Base-by-base conservation (phyloP, 2,888 invertebrate species). In the Ametastegia equiseti region DNA sequence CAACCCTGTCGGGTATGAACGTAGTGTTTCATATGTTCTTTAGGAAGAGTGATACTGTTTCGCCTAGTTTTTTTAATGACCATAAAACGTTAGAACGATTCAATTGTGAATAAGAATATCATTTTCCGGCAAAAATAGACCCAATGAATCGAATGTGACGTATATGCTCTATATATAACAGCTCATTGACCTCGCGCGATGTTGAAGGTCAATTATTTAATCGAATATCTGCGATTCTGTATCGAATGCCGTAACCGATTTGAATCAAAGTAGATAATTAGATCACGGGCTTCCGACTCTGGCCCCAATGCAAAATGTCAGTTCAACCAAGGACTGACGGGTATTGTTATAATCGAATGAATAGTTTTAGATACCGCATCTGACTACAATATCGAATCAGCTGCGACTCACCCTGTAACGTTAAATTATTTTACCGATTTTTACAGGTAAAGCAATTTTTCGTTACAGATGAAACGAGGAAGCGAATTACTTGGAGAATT, bases 191-290 rank as follows among this genome's bases (percentile, higher is more conserved):
- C 71, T 71, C 9, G 42, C 7, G 15, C 13, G 7, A 36, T 71
- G 27, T 3, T 23, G 27, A 71, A 42, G 71, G 71, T 71, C 71
- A 47, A 47, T 71, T 42, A 30, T 45, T 23, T 71, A 30, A 71
- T 71, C 47, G 4, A 67, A 39, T 67, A 39, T 39, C n/a, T 23
- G 39, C 39, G 39, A 45, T 15, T 13, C 71, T 30, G 15, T n/a
- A 30, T 27, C 71, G 36, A 39, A n/a, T 69, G 42, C 42, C 5
- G 19, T 4, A 42, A 39, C n/a, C 23, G 42, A 42, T 69, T 69
- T 13, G 19, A 47, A 47, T 47, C 39, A 11, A 39, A 0, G 4
- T 67, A n/a, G n/a, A n/a, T n/a, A 71, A 71, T 71, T 30, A 47
- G 47, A 71, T 71, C 30, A 71, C 23, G 45, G 27, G 23, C 42